A percentile compares a stretch with the other conserved stretches of the same genome.
Conservation (phyloP, 2,888 invertebrate species). For the Latrodectus elegans region DNA sequence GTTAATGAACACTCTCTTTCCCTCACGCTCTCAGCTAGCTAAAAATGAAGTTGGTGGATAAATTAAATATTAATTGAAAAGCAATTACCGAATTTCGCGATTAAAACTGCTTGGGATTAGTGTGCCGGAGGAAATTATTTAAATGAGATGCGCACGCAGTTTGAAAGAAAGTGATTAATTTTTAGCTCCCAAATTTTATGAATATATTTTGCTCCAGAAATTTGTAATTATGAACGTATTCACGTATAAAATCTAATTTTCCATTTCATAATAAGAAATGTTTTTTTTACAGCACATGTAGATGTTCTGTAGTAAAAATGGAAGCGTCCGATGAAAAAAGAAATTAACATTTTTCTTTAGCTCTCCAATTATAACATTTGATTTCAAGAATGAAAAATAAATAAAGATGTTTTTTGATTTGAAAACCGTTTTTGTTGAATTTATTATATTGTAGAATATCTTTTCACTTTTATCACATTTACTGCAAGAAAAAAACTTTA, state of each 20-base stretch:
- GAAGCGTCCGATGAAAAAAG: too few relatives aligned
- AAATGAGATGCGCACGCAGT: slow-evolving; percentile 59
- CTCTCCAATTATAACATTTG: too few relatives aligned
- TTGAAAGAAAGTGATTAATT: slow-evolving; percentile 54
- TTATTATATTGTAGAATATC: too few relatives aligned
- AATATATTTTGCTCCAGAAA: slow-evolving; percentile 32
- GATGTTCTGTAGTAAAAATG: too few relatives aligned
- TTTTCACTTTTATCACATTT: too few relatives aligned
- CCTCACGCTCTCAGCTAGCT: slow-evolving; percentile 4
- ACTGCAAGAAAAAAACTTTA: too few relatives aligned
- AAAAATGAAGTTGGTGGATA: slow-evolving; percentile 61
- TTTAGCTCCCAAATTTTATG: slow-evolving; percentile 49
- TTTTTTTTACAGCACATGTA: too few relatives aligned
- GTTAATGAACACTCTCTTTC: slow-evolving; percentile 44
- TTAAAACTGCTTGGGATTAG: slow-evolving; percentile 48
- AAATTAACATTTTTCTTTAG: too few relatives aligned
- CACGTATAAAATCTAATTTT: neutral
- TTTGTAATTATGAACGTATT: neutral
- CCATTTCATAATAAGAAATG: neutral
- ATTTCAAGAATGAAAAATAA: too few relatives aligned
- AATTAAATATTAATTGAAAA: slow-evolving; percentile 68
- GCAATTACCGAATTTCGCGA: slow-evolving; percentile 61
- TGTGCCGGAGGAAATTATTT: slow-evolving; percentile 50
- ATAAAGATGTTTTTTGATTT: too few relatives aligned
- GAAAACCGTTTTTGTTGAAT: too few relatives aligned